Evolutionary conservation across 2,113 vertebrate species (phyloP), one percentile per base, ranked within the genome.

Genomic region (Phaethornis superciliosus): DNA sequence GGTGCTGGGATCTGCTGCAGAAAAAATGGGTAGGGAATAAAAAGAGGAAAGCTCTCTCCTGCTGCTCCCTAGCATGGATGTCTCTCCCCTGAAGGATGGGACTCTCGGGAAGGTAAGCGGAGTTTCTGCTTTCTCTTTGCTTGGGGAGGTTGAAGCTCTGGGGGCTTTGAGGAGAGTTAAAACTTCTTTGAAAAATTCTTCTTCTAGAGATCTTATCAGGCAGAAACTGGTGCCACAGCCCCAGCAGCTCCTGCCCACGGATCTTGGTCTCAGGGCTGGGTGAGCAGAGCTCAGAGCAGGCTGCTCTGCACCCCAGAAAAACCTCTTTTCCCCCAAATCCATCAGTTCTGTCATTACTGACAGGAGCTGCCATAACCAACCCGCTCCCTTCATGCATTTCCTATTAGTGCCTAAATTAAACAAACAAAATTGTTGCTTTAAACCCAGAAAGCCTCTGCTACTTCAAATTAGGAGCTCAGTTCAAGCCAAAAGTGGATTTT

Each of bases 21-120:
- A 40, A 15, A 5, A 22, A 28, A 63, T 35, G 0, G 15, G 0
- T 52, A 3, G 10, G 93, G 59, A 30, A 70, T 55, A 13, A 24
- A 52, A 17, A 75, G 85, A 71, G 14, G 56, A 52, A 44, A 7
- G 44, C 76, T 49, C 32, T 3, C 23, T 28, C 10, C 71, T 69
- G 8, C 78, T 2, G 67, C 94, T 32, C 7, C 15, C 77, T 94
- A 86, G 88, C 74, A 52, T 76, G 94, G 93, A 91, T 70, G 58
- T 37, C 56, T 8, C 3, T 64, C 35, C 62, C 32, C 40, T 3
- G 10, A 90, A 87, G 96, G 91, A 96, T 85, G 93, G 94, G 63
- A 84, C 69, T 12, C 91, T 5, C 56, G 2, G 78, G 33, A 76
- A 97, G 96, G 95, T 98, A 96, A 98, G 97, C 54, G 75, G 9